Evolutionary conservation across 2,888 invertebrate species (phyloP).

Genomic region (Plagodis pulveraria): DNA sequence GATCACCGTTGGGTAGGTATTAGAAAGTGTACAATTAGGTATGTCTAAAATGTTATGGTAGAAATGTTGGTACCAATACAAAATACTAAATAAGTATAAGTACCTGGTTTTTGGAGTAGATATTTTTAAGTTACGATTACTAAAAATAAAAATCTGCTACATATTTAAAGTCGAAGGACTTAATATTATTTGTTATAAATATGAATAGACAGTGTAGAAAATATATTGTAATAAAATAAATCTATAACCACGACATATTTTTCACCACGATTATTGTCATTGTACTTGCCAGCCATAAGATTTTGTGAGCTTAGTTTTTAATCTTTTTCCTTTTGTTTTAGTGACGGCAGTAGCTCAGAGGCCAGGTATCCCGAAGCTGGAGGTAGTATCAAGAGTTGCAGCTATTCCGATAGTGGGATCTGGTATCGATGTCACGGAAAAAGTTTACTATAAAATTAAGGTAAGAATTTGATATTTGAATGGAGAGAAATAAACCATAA

Average conservation of each 20-base stretch:
- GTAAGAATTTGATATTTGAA: constrained; percentile 66
- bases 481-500: background rate
- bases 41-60: no score
- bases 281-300: background rate
- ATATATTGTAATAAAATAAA: no score
- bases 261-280: no score
- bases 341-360: constrained; percentile 61
- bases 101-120: no score
- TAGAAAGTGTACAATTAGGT: background rate
- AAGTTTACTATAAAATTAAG: constrained; percentile 91
- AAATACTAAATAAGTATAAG: no score
- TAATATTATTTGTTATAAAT: no score
- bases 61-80: no score
- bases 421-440: constrained; percentile 90
- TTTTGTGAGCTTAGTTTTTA: background rate
- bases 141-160: no score
- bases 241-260: no score
- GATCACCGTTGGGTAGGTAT: constrained; percentile 50
- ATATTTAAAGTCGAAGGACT: no score
- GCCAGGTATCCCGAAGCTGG: constrained; percentile 82
- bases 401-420: constrained; percentile 93
- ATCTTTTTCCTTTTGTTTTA: constrained; percentile 37
- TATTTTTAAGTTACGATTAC: no score
- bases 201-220: no score
- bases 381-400: constrained; percentile 90